These are phyloP conservation scores for Laticauda laticaudata DNA, from an alignment of 2,113 vertebrate genomes.

Conservation along the genomic window DNA sequence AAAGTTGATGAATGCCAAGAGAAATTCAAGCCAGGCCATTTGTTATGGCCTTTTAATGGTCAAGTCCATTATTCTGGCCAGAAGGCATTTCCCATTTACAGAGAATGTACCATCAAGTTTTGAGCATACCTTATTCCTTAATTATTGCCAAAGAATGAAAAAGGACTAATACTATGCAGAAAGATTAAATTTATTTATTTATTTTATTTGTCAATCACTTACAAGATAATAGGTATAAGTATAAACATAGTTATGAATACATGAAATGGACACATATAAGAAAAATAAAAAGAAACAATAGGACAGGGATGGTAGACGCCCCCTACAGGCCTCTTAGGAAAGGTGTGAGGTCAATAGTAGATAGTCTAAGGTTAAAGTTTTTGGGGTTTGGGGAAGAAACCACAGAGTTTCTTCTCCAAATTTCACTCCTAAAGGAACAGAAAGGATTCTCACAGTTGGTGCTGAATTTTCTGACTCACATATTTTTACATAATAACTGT, in stretches of 20 bases:
- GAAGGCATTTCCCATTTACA: neutral
- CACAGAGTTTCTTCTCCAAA: no score
- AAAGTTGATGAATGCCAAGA: neutral
- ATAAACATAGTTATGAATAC: no score
- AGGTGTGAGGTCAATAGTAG: no score
- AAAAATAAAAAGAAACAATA: no score
- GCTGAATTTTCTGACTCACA: neutral
- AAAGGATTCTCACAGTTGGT: neutral
- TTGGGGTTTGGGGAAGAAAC: no score
- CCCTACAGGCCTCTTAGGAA: no score
- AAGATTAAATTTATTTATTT: neutral
- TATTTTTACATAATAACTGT: neutral
- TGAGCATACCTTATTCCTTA: neutral
- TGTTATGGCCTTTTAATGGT: neutral
- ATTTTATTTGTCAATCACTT: no score
- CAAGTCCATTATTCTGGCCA: neutral
- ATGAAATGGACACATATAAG: no score
- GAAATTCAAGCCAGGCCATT: neutral
- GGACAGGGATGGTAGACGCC: no score
- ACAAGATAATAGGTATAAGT: no score
- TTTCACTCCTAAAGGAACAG: neutral
- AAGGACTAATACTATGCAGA: neutral
- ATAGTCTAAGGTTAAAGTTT: no score
- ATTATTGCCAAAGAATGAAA: constrained; percentile 1
- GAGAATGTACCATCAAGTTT: neutral